These are phyloP conservation scores for Lithophane ornitopus DNA, from an alignment of 2,888 invertebrate species.

Conservation along the genomic window DNA sequence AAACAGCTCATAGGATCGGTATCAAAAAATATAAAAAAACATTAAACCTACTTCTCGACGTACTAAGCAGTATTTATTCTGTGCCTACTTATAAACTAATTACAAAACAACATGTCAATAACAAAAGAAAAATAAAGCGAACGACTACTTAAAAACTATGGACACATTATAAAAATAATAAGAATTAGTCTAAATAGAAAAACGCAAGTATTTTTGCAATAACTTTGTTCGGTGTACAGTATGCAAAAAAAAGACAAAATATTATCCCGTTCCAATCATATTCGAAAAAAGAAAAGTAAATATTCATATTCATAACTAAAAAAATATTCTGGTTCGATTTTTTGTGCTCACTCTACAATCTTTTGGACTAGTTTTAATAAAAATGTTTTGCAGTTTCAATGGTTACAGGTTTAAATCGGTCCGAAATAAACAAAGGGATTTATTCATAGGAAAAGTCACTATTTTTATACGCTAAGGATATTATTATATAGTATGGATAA, in stretches of 20 bases:
- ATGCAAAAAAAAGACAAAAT: slow-evolving; percentile 8
- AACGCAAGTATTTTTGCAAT: slow-evolving; percentile 23
- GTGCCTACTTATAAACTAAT: slow-evolving; percentile 62
- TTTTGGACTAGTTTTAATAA: slow-evolving; percentile 53
- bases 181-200: slow-evolving; percentile 52
- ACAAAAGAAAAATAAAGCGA: slow-evolving; percentile 59
- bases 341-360: slow-evolving; percentile 34
- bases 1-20: slow-evolving; percentile 56
- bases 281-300: slow-evolving; percentile 12
- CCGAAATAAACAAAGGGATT: slow-evolving; percentile 57
- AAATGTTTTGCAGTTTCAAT: slow-evolving; percentile 8
- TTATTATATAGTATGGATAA: slow-evolving; percentile 57
- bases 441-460: slow-evolving; percentile 42
- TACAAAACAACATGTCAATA: slow-evolving; percentile 64
- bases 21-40: slow-evolving; percentile 62
- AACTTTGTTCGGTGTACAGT: slow-evolving; percentile 39
- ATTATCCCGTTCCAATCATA: slow-evolving; percentile 24
- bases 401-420: slow-evolving; percentile 51
- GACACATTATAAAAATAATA: slow-evolving; percentile 49
- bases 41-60: slow-evolving; percentile 44
- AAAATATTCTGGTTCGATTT: slow-evolving; percentile 28
- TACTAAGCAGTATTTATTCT: slow-evolving; percentile 47
- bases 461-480: slow-evolving; percentile 44
- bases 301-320: background rate
- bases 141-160: slow-evolving; percentile 55